A percentile compares a stretch with the other conserved stretches of the same genome.
Evolutionary conservation across 2,888 invertebrate genomes (phyloP).

Genomic region (Phaonia tiefii): DNA sequence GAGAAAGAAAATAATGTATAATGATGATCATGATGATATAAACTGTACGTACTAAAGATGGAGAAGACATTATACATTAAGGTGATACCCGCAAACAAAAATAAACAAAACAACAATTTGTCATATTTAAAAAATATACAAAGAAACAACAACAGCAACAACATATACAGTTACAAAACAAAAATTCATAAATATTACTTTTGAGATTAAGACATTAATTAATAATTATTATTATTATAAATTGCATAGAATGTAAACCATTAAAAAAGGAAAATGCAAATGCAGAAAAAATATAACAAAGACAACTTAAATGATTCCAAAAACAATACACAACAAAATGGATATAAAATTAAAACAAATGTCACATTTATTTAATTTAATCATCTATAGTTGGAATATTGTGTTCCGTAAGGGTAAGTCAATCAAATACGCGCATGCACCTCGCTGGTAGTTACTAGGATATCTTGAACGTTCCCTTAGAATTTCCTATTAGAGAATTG

Average conservation of each 20-base stretch:
- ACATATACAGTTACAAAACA: slow-evolving; percentile 55
- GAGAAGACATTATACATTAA: slow-evolving; percentile 65
- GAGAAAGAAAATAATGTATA: slow-evolving; percentile 64
- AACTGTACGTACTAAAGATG: slow-evolving; percentile 58
- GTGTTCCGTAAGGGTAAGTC: too few relatives aligned
- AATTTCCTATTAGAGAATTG: too few relatives aligned
- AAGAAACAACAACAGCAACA: slow-evolving; percentile 40
- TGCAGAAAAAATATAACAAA: slow-evolving; percentile 56
- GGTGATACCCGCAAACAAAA: slow-evolving; percentile 56
- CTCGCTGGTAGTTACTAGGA: too few relatives aligned
- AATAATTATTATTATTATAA: slow-evolving; percentile 47
- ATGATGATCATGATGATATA: slow-evolving; percentile 57
- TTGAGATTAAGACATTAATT: slow-evolving; percentile 61
- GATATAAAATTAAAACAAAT: slow-evolving; percentile 17
- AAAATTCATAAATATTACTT: slow-evolving; percentile 64
- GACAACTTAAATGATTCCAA: slow-evolving; percentile 64
- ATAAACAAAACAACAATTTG: slow-evolving; percentile 39
- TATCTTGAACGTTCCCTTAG: too few relatives aligned
- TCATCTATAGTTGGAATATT: too few relatives aligned
- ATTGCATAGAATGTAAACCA: slow-evolving; percentile 56
- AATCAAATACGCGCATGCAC: too few relatives aligned
- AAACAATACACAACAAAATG: slow-evolving; percentile 20
- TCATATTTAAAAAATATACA: slow-evolving; percentile 65
- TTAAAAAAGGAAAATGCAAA: slow-evolving; percentile 61
- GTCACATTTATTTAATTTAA: not conserved